These are phyloP conservation scores for Paramuricea clavata DNA, from an alignment of 92 coral and sea anemone species.

Conservation along the genomic window DNA sequence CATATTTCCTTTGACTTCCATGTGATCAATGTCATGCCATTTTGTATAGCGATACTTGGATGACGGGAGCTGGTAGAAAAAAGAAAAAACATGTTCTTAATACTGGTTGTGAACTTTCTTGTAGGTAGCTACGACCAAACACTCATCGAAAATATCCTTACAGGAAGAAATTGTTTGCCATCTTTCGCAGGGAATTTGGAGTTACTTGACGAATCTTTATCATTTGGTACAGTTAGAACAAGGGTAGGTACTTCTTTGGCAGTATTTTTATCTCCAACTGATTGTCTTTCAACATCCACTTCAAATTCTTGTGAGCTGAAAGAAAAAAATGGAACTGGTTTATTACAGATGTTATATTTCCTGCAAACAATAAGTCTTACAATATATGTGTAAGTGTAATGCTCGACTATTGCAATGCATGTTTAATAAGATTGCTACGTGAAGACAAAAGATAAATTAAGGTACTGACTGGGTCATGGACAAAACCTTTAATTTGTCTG, in stretches of 20 bases:
- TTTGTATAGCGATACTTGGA: constrained; percentile 93
- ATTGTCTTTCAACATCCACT: constrained; percentile 37
- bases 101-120: too few relatives aligned
- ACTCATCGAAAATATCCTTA: not conserved
- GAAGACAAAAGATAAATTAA: too few relatives aligned
- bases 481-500: too few relatives aligned
- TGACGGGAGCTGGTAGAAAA: constrained; percentile 75
- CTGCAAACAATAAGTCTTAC: too few relatives aligned
- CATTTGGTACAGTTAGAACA: constrained; percentile 39
- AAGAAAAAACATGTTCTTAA: not conserved
- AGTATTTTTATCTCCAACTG: not conserved
- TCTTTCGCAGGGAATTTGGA: not conserved
- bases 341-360: too few relatives aligned
- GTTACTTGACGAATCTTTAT: not conserved
- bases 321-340: too few relatives aligned
- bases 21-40: constrained; percentile 95
- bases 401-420: too few relatives aligned
- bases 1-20: constrained; percentile 97
- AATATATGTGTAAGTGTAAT: too few relatives aligned
- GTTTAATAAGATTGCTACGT: too few relatives aligned
- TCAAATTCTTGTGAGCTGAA: not conserved
- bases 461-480: too few relatives aligned
- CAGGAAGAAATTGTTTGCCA: not conserved
- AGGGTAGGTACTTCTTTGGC: constrained; percentile 14
- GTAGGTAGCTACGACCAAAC: not conserved